Percentiles rank a stretch among this genome's conserved stretches.
Evolutionary conservation across 2,797 vertebrate genomes (phyloP).

Genomic region (Karalla daura): DNA sequence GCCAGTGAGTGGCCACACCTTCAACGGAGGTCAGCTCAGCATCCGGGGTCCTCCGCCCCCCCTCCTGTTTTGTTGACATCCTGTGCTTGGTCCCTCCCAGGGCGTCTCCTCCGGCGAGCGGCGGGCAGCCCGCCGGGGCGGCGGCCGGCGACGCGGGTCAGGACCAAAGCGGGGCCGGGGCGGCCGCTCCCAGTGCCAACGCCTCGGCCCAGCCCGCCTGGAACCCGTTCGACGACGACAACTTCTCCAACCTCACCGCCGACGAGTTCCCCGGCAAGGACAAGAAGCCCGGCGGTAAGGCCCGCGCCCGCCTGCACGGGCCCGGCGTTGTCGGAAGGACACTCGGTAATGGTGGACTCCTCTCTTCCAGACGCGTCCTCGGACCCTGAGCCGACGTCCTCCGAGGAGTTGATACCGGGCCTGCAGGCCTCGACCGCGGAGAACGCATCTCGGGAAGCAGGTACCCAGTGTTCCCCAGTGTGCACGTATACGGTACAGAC

Average conservation of each 20-base stretch:
- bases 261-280: slow-evolving; percentile 92
- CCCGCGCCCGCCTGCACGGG: background rate
- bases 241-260: slow-evolving; percentile 92
- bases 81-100: slow-evolving; percentile 64
- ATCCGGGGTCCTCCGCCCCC: too few species aligned
- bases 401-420: slow-evolving; percentile 90
- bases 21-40: too few species aligned
- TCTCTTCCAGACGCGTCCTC: slow-evolving; percentile 79
- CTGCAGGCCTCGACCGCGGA: slow-evolving; percentile 80
- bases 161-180: slow-evolving; percentile 50
- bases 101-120: slow-evolving; percentile 88
- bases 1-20: slow-evolving; percentile 87
- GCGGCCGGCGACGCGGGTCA: slow-evolving; percentile 84
- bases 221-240: slow-evolving; percentile 97
- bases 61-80: background rate
- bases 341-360: background rate
- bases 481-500: too few species aligned
- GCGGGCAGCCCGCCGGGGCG: slow-evolving; percentile 86
- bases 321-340: background rate
- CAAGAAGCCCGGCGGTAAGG: slow-evolving; percentile 87
- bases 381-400: slow-evolving; percentile 81
- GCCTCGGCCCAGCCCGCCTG: slow-evolving; percentile 84
- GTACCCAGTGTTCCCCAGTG: slow-evolving; percentile 49
- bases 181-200: slow-evolving; percentile 43
- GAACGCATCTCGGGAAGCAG: slow-evolving; percentile 51